Evolutionary conservation across 2,888 invertebrate genomes (phyloP), one percentile per base, ranked within the genome.

Genomic region (Automeris io): DNA sequence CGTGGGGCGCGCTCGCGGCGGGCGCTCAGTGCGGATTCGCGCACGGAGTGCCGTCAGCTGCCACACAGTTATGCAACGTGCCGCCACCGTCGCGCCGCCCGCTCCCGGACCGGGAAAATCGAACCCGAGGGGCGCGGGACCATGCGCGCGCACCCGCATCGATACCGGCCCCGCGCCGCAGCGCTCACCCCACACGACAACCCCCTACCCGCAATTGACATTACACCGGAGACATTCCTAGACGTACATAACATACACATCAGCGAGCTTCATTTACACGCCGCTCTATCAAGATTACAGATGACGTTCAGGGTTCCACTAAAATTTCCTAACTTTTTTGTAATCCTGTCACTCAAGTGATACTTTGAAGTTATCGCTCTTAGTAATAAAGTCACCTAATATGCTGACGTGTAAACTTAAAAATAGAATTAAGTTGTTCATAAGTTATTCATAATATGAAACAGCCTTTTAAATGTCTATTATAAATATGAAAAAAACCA

Each of bases 31-130:
- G 76, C 76, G 76, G 77, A 68, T 64, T 81, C 83, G 83, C 86
- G 83, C 85, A 79, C 81, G 80, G 77, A 85, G 80, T 85, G 86
- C 77, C 69, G 76, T 64, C 71, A 85, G 86, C 77, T 69, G 76
- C 64, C 71, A 66, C 75, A 63, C 59, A 70, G 81, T 83, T 83
- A 83, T 83, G 85, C 83, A 82, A 83, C 77, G 81, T 76, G 78
- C 80, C 80, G 77, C 79, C 75, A 72, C 74, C 55, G 73, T 67
- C 76, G 72, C 74, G n/a, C n/a, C n/a, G n/a, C n/a, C n/a, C n/a
- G n/a, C n/a, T n/a, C 23, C 71, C 70, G 64, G 70, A 64, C 67
- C 45, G 56, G 64, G 73, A 74, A 76, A 76, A 80, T 82, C 82
- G 81, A 83, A 79, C 59, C 61, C 54, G 62, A 62, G 70, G 71